Base-by-base conservation (phyloP, 2,888 invertebrate genomes). In the Gastracanthus pulcherrimus region DNA sequence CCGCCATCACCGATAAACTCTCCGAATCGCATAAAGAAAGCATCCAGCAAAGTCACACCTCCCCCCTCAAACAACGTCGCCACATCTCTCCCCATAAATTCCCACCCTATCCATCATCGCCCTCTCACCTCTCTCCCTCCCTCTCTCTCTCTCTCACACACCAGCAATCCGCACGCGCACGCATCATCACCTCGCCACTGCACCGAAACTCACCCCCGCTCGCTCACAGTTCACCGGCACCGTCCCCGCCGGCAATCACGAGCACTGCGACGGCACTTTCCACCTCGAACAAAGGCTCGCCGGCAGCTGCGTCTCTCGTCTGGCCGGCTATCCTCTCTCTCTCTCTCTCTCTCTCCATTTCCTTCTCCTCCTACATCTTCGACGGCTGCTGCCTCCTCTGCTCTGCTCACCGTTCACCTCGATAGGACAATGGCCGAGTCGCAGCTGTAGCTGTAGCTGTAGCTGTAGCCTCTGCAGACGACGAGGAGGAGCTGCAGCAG, bases 361-460 rank as follows among this genome's bases (percentile, higher is more conserved):
- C n/a, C n/a, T n/a, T 19, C 16, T 23, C 11, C 31, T 13, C 31
- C 13, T 11, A 13, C 31, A 26, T 60, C 34, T 62, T 7, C 58
- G 16, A 16, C 34, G 48, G 26, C 31, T 19, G 34, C 69, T 1
- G 7, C 41, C 5, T 45, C 36, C 16, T 45, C 58, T n/a, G n/a
- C n/a, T 26, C 29, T 2, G 38, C 4, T 55, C 64, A 26, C 31
- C 58, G 45, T 72, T 72, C 79, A 72, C 58, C 79, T 78, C 51
- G 64, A 77, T 16, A 19, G 62, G 36, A 67, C 79, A 78, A 78
- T 71, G 41, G 45, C 55, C 11, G 38, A 38, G 23, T n/a, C n/a
- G n/a, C n/a, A 38, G 69, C 26, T 64, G 31, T 9, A 79, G 60
- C 58, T 67, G 55, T 9, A 67, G 76, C 9, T 79, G 58, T 23